Evolutionary conservation across 2,797 vertebrate genomes (phyloP), one percentile per base, ranked within the genome.

Genomic region (Karalla daura): DNA sequence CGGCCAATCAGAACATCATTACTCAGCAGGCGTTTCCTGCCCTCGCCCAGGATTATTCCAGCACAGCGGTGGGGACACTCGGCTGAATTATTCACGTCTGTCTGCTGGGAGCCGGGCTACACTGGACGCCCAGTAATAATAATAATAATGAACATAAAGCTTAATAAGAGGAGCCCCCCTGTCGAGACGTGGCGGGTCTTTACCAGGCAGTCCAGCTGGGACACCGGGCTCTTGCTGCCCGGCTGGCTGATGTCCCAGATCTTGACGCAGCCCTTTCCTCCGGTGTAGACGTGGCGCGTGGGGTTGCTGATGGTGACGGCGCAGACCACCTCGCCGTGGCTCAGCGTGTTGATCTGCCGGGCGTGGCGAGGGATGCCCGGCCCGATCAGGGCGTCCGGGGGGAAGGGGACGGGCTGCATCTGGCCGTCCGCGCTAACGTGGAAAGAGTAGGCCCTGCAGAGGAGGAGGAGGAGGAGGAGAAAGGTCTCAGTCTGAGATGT

Each of bases 171-270:
- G n/a, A 35, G 33, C n/a, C n/a, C n/a, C n/a, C n/a, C n/a, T n/a
- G n/a, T n/a, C n/a, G n/a, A n/a, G n/a, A n/a, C n/a, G n/a, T n/a
- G n/a, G 28, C 13, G 53, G 50, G 4, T 56, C 43, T 88, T 93
- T 88, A 99, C 97, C 95, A 99, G 88, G 83, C 97, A 98, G 88
- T 99, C 97, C 15, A 99, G 95, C 79, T 98, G 97, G 37, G 97
- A 98, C 78, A 99, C 95, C 1, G 97, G 97, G 80, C 96, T 99
- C 93, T 99, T 99, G 94, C 95, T 97, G 80, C 97, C 97, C 0
- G 96, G 97, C 83, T 99, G 97, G 91, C 97, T 98, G 92, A 99
- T 98, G 84, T 99, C 97, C 97, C 97, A 98, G 89, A 98, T 97
- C 92, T 98, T 98, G 74, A 98, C 97, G 0, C 97, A 98, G 56